phyloP scores from a whole-genome alignment of 2,113 vertebrate genomes.

The Ceratotherium simum region DNA sequence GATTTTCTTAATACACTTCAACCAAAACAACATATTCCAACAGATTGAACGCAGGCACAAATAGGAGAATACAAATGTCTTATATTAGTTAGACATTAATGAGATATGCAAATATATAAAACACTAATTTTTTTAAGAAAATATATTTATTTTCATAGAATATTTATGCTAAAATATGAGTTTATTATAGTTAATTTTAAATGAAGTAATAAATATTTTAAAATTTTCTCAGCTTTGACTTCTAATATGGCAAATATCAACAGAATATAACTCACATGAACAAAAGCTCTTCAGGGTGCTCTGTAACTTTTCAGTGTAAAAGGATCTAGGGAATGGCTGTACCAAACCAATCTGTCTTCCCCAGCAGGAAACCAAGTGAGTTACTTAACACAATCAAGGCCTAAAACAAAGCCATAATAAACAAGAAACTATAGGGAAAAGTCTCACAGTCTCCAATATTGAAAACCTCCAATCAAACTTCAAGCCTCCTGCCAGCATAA shows the following conservation, averaged over 20 bases:
- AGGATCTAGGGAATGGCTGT: background rate
- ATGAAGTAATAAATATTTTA: conserved; percentile 9
- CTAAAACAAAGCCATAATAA: background rate
- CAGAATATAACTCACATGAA: background rate
- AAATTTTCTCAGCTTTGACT: background rate
- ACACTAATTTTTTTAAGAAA: background rate
- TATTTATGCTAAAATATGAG: background rate
- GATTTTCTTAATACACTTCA: background rate
- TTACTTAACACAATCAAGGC: background rate
- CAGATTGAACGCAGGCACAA: background rate
- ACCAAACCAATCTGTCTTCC: background rate
- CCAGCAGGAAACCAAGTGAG: background rate
- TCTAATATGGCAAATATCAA: background rate
- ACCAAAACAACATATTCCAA: background rate
- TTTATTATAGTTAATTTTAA: conserved; percentile 26
- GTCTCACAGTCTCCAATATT: background rate
- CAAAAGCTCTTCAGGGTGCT: background rate
- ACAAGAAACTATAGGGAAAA: background rate
- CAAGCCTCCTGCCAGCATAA: background rate
- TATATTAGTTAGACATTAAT: background rate
- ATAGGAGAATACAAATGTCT: background rate
- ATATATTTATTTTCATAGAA: background rate
- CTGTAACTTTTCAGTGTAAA: background rate
- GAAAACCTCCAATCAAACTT: background rate
- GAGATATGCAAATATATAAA: background rate